A percentile compares a stretch with the other conserved stretches of the same genome.
Conservation (phyloP, 2,888 invertebrate species). For the Lamellibrachia satsuma region DNA sequence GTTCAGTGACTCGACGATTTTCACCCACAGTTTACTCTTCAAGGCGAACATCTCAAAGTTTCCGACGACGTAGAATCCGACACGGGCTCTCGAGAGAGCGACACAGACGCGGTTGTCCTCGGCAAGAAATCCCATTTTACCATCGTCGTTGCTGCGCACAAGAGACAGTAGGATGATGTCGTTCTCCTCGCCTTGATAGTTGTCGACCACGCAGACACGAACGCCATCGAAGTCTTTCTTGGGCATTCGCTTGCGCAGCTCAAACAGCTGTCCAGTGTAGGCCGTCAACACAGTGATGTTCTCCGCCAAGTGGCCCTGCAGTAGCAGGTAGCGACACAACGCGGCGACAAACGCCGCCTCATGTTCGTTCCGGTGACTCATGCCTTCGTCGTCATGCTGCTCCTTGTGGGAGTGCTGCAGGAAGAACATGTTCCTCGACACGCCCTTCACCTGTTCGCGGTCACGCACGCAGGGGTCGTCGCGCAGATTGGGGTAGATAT, state of each 20-base stretch:
- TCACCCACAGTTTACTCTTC: conserved; percentile 34
- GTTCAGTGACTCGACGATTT: conserved; percentile 27
- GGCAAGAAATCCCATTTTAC: conserved; percentile 56
- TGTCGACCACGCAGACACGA: conserved; percentile 51
- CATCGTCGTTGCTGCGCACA: conserved; percentile 55
- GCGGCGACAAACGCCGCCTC: conserved; percentile 53
- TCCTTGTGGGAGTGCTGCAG: conserved; percentile 52
- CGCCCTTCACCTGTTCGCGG: conserved; percentile 50
- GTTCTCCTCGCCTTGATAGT: conserved; percentile 62
- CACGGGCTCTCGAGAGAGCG: conserved; percentile 59
- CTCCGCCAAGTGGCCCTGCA: conserved; percentile 51
- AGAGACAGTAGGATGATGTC: conserved; percentile 61
- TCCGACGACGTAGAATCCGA: conserved; percentile 59
- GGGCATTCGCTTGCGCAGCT: conserved; percentile 48
- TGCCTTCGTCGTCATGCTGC: conserved; percentile 42
- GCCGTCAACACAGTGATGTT: conserved; percentile 59
- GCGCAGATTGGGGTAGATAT: conserved; percentile 52
- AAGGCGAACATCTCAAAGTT: conserved; percentile 49
- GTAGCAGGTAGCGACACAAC: conserved; percentile 52
- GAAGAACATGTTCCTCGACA: conserved; percentile 54
- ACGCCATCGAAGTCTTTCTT: conserved; percentile 44
- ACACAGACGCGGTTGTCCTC: conserved; percentile 60
- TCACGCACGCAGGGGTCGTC: conserved; percentile 49
- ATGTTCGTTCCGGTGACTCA: conserved; percentile 52
- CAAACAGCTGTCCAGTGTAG: conserved; percentile 55